Conservation (phyloP, 2,113 vertebrate species). For the Phaethon lepturus region DNA sequence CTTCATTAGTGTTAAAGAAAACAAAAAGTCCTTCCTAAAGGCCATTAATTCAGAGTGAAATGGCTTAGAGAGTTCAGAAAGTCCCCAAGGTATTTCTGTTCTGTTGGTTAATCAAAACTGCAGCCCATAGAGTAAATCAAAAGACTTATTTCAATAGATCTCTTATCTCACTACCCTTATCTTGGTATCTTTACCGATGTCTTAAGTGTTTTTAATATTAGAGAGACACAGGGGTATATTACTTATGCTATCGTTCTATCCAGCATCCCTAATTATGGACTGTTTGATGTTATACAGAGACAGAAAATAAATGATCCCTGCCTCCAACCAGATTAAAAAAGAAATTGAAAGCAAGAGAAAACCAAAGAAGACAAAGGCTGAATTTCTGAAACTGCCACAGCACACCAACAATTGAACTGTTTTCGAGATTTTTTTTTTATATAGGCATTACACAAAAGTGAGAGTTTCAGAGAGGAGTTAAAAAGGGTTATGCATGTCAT, state of each 20-base stretch:
- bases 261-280: background rate
- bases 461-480: background rate
- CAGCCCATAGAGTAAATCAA: conserved; percentile 45
- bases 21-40: background rate
- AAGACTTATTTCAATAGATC: conserved; percentile 19
- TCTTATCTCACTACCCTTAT: background rate
- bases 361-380: background rate
- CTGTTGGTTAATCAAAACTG: conserved; percentile 49
- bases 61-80: background rate
- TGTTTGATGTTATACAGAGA: background rate
- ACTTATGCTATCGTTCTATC: background rate
- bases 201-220: conserved; percentile 38
- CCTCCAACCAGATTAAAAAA: background rate
- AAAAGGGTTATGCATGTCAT: background rate
- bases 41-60: background rate
- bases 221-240: background rate
- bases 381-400: background rate
- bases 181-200: background rate
- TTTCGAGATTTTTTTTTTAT: background rate
- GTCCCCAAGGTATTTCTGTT: background rate
- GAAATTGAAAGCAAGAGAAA: background rate
- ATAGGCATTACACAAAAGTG: background rate
- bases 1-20: background rate
- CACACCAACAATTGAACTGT: background rate
- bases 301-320: background rate